Conservation (phyloP, 2,113 vertebrate species). For the Agapornis roseicollis region DNA sequence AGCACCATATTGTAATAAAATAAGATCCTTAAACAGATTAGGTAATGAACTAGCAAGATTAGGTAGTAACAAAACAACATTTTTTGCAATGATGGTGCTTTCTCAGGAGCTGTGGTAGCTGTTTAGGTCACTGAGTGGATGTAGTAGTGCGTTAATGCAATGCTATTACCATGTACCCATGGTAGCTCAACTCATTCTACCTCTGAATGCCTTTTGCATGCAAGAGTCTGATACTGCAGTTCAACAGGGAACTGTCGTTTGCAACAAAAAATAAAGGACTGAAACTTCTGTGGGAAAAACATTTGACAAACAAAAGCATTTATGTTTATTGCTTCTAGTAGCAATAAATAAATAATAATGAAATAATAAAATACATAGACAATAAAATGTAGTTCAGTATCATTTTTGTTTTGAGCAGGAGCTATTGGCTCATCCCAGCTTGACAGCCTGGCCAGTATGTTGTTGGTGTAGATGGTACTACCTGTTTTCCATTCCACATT, state of each 20-base stretch:
- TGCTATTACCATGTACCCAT: fast-evolving
- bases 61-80: not conserved
- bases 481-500: not conserved
- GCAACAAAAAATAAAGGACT: not conserved
- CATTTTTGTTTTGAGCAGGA: not conserved
- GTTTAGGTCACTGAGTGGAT: not conserved
- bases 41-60: not conserved
- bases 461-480: not conserved
- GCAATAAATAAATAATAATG: not conserved
- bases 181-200: not conserved
- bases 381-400: not conserved
- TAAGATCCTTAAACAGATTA: not conserved
- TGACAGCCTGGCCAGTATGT: not conserved
- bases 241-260: not conserved
- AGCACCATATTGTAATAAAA: not conserved
- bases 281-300: not conserved
- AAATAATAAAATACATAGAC: not conserved
- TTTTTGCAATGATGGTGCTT: not conserved
- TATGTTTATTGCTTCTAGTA: not conserved
- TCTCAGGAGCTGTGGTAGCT: not conserved
- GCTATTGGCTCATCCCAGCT: not conserved
- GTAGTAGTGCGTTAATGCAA: too few species aligned
- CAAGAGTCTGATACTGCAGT: too few species aligned
- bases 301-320: not conserved
- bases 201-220: not conserved